A percentile compares a stretch with the other conserved stretches of the same genome.
Evolutionary conservation across 1,140 invertebrate species (phyloP).

Genomic region (Drosophila tani): DNA sequence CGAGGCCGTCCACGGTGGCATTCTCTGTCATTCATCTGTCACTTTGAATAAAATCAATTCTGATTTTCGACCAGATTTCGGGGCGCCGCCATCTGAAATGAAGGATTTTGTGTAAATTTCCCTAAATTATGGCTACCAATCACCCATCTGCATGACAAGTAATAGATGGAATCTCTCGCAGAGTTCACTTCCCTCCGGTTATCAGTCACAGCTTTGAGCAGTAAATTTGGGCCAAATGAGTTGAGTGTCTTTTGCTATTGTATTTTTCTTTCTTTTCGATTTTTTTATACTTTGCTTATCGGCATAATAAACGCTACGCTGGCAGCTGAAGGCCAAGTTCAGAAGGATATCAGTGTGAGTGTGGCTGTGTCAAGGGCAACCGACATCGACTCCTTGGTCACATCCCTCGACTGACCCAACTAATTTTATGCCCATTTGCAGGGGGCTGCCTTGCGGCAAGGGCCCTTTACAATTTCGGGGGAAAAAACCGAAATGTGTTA

Average conservation of each 20-base stretch:
- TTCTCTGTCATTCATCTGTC: too few relatives aligned
- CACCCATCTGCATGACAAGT: constrained; percentile 60
- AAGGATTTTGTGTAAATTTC: constrained; percentile 57
- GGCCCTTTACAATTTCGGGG: constrained; percentile 60
- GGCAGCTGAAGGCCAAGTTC: constrained; percentile 70
- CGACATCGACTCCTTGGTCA: constrained; percentile 57
- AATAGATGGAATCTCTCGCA: constrained; percentile 32
- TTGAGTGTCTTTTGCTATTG: constrained; percentile 45
- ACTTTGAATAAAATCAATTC: too few relatives aligned
- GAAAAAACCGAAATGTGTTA: constrained; percentile 77
- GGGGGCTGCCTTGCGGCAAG: constrained; percentile 35
- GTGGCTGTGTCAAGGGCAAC: constrained; percentile 65
- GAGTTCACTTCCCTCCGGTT: constrained; percentile 34
- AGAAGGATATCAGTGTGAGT: constrained; percentile 15
- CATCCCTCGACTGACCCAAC: constrained; percentile 76
- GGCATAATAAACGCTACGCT: constrained; percentile 66
- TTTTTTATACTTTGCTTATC: constrained; percentile 65
- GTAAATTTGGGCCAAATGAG: constrained; percentile 67
- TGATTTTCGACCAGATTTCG: not conserved
- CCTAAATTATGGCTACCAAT: constrained; percentile 49
- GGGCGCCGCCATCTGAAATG: not conserved
- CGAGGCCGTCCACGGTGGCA: too few relatives aligned
- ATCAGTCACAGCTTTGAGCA: constrained; percentile 64
- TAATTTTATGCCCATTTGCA: constrained; percentile 82
- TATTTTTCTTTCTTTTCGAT: constrained; percentile 9